These are phyloP conservation scores for Luehdorfia chinensis DNA, from an alignment of 1,140 invertebrate genomes.

Conservation along the genomic window DNA sequence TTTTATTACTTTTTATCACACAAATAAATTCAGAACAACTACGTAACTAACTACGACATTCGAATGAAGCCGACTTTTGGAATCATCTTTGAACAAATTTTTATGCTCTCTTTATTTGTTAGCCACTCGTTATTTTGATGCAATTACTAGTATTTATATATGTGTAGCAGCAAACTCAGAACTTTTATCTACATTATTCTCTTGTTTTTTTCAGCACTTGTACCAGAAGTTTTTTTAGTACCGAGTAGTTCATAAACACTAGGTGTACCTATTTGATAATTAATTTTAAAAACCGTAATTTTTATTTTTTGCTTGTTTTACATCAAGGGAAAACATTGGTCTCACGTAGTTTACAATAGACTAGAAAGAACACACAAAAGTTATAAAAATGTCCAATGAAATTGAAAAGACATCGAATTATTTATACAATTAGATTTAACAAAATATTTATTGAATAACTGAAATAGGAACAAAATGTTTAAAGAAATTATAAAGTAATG, in stretches of 20 bases:
- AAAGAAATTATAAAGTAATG: no score
- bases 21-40: no score
- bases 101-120: constrained; percentile 83
- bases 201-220: constrained; percentile 72
- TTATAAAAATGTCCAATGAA: not conserved
- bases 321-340: constrained; percentile 78
- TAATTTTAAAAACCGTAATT: constrained; percentile 85
- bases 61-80: constrained; percentile 81
- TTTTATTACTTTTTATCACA: no score
- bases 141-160: constrained; percentile 84
- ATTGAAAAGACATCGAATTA: constrained; percentile 3
- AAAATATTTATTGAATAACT: no score
- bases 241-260: constrained; percentile 89
- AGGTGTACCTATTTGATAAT: constrained; percentile 81
- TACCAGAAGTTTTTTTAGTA: constrained; percentile 81
- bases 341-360: constrained; percentile 38
- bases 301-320: constrained; percentile 88
- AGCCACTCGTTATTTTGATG: constrained; percentile 82
- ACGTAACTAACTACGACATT: constrained; percentile 82
- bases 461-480: no score
- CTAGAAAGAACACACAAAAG: constrained; percentile 35
- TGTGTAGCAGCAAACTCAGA: constrained; percentile 86
- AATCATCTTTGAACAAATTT: constrained; percentile 79
- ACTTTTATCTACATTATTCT: constrained; percentile 84
- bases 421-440: no score